Evolutionary conservation across 2,888 invertebrate genomes (phyloP).

Genomic region (Hypomecis atomaria): DNA sequence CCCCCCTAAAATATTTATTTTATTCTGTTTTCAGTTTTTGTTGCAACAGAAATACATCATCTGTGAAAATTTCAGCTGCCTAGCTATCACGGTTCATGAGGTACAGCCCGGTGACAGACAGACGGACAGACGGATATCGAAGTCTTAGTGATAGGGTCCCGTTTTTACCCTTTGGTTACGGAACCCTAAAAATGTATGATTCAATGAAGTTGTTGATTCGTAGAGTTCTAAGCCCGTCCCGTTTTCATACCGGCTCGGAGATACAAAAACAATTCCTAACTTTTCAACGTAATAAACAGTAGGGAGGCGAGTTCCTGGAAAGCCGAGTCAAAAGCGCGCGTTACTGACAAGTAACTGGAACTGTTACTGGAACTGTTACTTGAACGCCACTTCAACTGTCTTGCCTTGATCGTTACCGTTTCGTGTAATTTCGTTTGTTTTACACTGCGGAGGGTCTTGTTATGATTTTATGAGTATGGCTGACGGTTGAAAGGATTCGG

Average conservation of each 20-base stretch:
- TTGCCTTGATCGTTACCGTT: constrained; percentile 44
- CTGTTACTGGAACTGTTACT: constrained; percentile 33
- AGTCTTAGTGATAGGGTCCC: too few species aligned
- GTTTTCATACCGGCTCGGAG: background rate
- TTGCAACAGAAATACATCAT: too few species aligned
- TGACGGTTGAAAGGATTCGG: constrained; percentile 22
- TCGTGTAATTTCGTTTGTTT: constrained; percentile 45
- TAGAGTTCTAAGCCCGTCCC: background rate
- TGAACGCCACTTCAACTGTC: constrained; percentile 41
- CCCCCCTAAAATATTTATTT: too few species aligned
- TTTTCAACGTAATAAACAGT: constrained; percentile 30
- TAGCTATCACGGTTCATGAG: too few species aligned
- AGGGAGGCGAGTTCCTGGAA: constrained; percentile 26
- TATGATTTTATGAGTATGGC: constrained; percentile 29
- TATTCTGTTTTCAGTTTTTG: too few species aligned
- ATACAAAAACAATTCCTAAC: constrained; percentile 24
- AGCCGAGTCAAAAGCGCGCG: constrained; percentile 37
- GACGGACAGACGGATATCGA: too few species aligned
- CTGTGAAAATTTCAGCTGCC: too few species aligned
- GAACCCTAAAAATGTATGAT: too few species aligned
- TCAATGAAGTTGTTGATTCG: too few species aligned
- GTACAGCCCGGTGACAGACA: too few species aligned
- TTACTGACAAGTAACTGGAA: constrained; percentile 30
- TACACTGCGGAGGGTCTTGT: constrained; percentile 43
- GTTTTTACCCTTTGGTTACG: too few species aligned